These are phyloP conservation scores for Cerastis rubricosa DNA, from an alignment of 2,888 invertebrate species.

Conservation along the genomic window DNA sequence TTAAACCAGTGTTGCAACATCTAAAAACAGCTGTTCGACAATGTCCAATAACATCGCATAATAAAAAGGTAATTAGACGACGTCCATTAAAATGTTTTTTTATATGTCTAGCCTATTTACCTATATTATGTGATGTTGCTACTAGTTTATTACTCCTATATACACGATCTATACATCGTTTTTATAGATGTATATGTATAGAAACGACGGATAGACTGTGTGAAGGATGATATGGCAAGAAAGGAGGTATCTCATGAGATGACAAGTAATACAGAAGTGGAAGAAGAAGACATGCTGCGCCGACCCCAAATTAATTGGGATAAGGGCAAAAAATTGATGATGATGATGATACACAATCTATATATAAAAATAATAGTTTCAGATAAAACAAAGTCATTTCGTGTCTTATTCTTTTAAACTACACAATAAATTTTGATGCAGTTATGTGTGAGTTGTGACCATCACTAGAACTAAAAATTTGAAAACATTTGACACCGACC, in stretches of 20 bases:
- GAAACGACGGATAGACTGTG: too few species aligned
- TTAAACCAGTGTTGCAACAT: slow-evolving; percentile 65
- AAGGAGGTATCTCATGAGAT: too few species aligned
- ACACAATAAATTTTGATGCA: neutral
- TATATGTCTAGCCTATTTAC: slow-evolving; percentile 68
- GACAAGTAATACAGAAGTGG: too few species aligned
- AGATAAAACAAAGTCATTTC: neutral
- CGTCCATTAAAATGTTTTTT: slow-evolving; percentile 56
- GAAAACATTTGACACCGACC: too few species aligned
- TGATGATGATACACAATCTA: neutral
- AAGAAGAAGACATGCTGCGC: too few species aligned
- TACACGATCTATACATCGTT: neutral
- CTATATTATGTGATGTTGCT: slow-evolving; percentile 55
- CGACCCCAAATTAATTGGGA: too few species aligned
- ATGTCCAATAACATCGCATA: slow-evolving; percentile 75
- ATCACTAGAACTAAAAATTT: too few species aligned
- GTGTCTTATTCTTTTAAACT: neutral
- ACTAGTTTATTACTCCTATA: slow-evolving; percentile 14
- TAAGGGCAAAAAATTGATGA: too few species aligned
- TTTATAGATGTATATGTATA: too few species aligned
- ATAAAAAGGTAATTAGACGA: slow-evolving; percentile 75
- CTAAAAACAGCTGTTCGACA: slow-evolving; percentile 74
- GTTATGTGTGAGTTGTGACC: too few species aligned
- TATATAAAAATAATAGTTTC: neutral
- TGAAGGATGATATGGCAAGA: too few species aligned